Evolutionary conservation across 2,113 vertebrate species (phyloP).

Genomic region (Nothocercus nigrocapillus): DNA sequence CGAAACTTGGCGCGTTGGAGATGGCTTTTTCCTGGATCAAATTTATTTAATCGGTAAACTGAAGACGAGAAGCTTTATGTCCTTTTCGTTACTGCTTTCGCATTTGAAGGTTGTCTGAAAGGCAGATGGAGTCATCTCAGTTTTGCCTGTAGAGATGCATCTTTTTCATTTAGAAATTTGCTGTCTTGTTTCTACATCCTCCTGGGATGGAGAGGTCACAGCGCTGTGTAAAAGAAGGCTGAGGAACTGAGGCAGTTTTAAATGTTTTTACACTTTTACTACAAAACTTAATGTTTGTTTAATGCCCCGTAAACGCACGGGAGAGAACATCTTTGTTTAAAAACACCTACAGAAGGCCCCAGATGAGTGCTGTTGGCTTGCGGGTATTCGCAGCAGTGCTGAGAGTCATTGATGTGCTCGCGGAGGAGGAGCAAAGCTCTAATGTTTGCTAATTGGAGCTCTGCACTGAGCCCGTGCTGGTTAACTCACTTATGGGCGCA

Average conservation of each 20-base stretch:
- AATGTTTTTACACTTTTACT: slow-evolving; percentile 20
- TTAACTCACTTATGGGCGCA: not conserved
- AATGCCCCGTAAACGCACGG: slow-evolving; percentile 22
- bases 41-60: not conserved
- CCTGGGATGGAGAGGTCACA: slow-evolving; percentile 31
- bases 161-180: slow-evolving; percentile 27
- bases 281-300: slow-evolving; percentile 41
- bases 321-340: slow-evolving; percentile 16
- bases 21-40: not conserved
- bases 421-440: not conserved
- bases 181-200: not conserved
- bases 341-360: slow-evolving; percentile 33
- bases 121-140: not conserved
- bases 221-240: slow-evolving; percentile 10
- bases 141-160: not conserved
- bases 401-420: not conserved
- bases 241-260: slow-evolving; percentile 27
- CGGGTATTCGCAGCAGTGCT: not conserved
- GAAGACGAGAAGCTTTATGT: not conserved
- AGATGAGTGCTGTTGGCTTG: not conserved
- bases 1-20: not conserved
- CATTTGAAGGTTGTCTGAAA: not conserved
- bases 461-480: not conserved
- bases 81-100: not conserved
- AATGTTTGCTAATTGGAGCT: slow-evolving; percentile 17